Conservation (phyloP, 2,797 vertebrate genomes). For the Tolypeutes matacus region DNA sequence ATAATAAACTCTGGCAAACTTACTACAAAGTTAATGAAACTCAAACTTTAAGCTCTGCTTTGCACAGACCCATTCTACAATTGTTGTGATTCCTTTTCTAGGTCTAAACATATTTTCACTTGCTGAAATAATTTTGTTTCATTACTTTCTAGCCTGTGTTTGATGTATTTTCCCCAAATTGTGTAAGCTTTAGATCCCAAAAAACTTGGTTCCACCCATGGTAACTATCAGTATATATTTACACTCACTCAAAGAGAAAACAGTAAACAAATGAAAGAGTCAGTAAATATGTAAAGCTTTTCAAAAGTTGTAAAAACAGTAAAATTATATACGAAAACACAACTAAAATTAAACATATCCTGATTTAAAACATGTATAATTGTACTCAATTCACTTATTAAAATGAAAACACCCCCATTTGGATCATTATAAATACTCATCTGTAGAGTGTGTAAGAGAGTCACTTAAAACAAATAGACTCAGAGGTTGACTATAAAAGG, state of each 20-base stretch:
- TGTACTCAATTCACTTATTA: neutral
- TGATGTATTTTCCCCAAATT: neutral
- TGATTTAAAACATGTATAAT: neutral
- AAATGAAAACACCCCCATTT: neutral
- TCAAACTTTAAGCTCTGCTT: neutral
- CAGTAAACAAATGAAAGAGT: neutral
- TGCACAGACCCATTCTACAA: neutral
- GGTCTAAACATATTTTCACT: neutral
- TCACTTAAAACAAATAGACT: neutral
- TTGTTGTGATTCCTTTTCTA: conserved; percentile 6
- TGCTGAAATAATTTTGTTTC: neutral
- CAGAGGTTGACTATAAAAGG: neutral
- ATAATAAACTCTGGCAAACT: neutral
- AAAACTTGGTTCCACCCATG: neutral
- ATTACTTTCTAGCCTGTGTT: neutral
- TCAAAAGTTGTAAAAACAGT: neutral
- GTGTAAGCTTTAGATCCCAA: neutral
- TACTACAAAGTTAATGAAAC: neutral
- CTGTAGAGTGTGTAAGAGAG: neutral
- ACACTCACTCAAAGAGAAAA: neutral
- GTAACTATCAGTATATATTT: too few relatives aligned
- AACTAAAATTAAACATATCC: conserved; percentile 14
- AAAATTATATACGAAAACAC: neutral
- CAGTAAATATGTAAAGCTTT: neutral
- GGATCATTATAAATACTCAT: neutral